Conservation (phyloP, 2,113 vertebrate species). For the Mystacornis crossleyi region DNA sequence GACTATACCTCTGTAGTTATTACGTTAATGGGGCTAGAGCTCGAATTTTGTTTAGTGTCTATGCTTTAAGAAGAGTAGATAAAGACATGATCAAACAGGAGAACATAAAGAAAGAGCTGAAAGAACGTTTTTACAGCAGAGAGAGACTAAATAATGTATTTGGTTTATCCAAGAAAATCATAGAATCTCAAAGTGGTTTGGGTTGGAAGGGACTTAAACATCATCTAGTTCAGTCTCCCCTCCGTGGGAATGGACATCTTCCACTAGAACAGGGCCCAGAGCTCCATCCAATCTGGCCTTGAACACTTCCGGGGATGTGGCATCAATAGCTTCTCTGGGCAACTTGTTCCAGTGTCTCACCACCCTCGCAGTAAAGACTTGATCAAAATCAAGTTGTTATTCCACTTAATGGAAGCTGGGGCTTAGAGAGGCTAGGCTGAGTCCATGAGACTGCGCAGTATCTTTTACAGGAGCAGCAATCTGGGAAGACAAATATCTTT, state of each 20-base stretch:
- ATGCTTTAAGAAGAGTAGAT: neutral
- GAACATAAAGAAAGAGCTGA: neutral
- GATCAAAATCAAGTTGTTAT: neutral
- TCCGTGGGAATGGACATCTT: neutral
- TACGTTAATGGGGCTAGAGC: neutral
- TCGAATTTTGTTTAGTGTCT: neutral
- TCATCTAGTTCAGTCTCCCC: neutral
- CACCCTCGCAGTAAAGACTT: neutral
- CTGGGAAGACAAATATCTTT: neutral
- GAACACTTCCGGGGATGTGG: neutral
- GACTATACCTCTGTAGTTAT: neutral
- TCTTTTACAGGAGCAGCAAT: neutral
- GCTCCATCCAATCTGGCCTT: neutral
- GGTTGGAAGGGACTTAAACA: neutral
- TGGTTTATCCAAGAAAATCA: neutral
- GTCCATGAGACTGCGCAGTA: neutral
- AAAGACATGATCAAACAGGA: neutral
- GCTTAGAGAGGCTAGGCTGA: neutral
- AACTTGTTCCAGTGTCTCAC: neutral
- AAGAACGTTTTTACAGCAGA: neutral
- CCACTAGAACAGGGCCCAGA: neutral
- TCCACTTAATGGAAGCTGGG: neutral
- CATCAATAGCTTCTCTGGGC: neutral
- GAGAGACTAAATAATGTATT: neutral
- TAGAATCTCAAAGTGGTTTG: neutral